Conservation (phyloP, 2,797 vertebrate species). For the Chaunax sp. region DNA sequence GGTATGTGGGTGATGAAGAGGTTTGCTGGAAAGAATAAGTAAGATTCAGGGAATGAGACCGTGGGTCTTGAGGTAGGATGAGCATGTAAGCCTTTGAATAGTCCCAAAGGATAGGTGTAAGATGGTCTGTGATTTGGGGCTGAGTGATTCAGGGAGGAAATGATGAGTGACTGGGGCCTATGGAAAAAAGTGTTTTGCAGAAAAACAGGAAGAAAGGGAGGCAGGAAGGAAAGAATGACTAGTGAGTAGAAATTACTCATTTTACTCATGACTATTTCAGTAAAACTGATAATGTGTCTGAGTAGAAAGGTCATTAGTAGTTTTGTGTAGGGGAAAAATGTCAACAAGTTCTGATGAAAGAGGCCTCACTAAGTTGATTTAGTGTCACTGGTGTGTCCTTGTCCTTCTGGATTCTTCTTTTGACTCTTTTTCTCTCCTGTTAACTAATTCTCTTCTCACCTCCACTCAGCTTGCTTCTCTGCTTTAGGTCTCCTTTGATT, state of each 20-base stretch:
- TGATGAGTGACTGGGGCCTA: constrained; percentile 28
- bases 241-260: constrained; percentile 17
- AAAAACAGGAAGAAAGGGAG: constrained; percentile 40
- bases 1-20: constrained; percentile 36
- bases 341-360: too few relatives aligned
- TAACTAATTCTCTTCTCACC: too few relatives aligned
- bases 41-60: constrained; percentile 38
- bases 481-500: too few relatives aligned
- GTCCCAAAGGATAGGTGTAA: constrained; percentile 16
- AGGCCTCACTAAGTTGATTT: too few relatives aligned
- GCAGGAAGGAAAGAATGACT: constrained; percentile 38
- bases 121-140: constrained; percentile 24
- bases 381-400: too few relatives aligned
- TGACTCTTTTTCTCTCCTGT: too few relatives aligned
- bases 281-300: constrained; percentile 10
- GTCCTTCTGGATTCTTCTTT: too few relatives aligned
- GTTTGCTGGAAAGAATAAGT: constrained; percentile 36
- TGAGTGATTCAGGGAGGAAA: constrained; percentile 60
- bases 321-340: too few relatives aligned
- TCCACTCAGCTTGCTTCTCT: too few relatives aligned
- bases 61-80: constrained; percentile 25
- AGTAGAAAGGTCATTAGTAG: constrained; percentile 8
- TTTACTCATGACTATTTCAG: constrained; percentile 1
- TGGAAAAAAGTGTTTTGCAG: constrained; percentile 47
- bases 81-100: constrained; percentile 32